Base-by-base conservation (phyloP, 2,113 vertebrate species). In the Panthera uncia region DNA sequence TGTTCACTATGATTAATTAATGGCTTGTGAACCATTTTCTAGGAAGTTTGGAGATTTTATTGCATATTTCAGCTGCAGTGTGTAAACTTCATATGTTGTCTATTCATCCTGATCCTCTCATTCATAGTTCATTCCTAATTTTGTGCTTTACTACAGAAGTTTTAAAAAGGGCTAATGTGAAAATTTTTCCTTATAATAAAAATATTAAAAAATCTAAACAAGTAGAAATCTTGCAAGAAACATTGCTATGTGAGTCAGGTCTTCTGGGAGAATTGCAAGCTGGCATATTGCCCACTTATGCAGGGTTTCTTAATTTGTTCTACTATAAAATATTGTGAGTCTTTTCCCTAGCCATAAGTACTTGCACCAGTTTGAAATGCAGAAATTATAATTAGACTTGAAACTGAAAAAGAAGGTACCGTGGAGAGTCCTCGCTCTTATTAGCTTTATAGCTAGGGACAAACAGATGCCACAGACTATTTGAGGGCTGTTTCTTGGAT, bases 291-390 rank as follows among this genome's bases (percentile, higher is more conserved):
- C 96, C 96, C 81, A 68, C 89, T 93, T 95, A 82, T 80, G n/a
- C 87, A 74, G 76, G 73, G 95, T 89, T 97, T 98, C 95, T 98
- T 97, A 93, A 97, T 98, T 97, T 97, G 94, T 93, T 97, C 94
- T 97, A 38, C 94, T 95, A 55, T 97, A 86, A 98, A 98, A 95
- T 93, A 94, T 94, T 94, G 86, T 83, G 84, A 74, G 71, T 95
- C 81, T 92, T 98, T 98, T 96, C 96, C 85, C 73, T 48, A 94
- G 87, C 96, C 86, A 21, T 95, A 96, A 96, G 95, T 93, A 91
- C 71, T 94, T 97, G 57, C 79, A 61, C 73, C 48, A 48, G 61
- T 93, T 97, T 97, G 83, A 96, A 97, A 96, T 98, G 91, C 98
- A 96, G 95, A 61, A 97, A 97, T 69, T 89, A 55, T 97, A 97